These are phyloP conservation scores for Percina caprodes DNA, from an alignment of 2,113 vertebrate species.

Conservation along the genomic window DNA sequence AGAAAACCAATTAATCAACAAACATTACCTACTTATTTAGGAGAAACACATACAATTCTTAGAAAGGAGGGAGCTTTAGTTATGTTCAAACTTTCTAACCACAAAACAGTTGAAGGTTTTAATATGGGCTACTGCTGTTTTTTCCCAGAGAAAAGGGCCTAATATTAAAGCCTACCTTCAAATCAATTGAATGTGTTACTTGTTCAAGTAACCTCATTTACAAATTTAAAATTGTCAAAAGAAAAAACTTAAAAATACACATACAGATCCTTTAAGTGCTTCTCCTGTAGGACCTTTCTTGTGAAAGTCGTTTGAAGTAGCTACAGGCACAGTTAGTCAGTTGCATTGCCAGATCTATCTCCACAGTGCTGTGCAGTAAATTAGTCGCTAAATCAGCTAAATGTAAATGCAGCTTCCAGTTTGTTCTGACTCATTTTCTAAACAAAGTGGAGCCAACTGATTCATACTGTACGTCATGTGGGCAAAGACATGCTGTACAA, in stretches of 20 bases:
- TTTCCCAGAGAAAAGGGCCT: background rate
- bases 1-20: background rate
- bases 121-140: too few species aligned
- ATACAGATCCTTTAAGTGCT: background rate
- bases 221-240: background rate
- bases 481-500: background rate
- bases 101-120: background rate
- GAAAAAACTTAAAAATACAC: background rate
- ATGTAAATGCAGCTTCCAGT: background rate
- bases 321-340: background rate
- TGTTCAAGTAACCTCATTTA: background rate
- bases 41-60: background rate
- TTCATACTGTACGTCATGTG: background rate
- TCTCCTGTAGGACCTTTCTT: background rate
- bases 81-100: background rate
- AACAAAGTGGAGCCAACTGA: background rate
- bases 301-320: background rate
- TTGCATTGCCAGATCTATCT: too few species aligned
- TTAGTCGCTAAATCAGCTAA: background rate
- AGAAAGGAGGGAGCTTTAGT: background rate
- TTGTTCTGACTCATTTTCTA: background rate
- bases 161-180: background rate
- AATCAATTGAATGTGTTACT: background rate
- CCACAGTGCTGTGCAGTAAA: too few species aligned
- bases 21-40: background rate